Evolutionary conservation across 2,888 invertebrate species (phyloP).

Genomic region (Monopis laevigella): DNA sequence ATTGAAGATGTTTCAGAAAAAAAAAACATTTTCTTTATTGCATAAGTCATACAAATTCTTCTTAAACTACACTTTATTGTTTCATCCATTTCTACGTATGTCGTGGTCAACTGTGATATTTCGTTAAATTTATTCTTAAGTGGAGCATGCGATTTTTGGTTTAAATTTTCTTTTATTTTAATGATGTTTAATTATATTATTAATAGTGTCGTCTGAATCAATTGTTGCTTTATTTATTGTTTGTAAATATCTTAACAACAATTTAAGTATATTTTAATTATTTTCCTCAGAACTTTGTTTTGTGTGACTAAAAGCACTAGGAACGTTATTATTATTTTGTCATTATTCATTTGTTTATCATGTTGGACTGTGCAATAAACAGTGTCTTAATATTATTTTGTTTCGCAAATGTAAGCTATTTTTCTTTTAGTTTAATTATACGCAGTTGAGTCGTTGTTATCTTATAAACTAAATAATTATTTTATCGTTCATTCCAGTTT

Average conservation of each 20-base stretch:
- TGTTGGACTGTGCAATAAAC: slow-evolving; percentile 52
- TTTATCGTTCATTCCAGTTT: slow-evolving; percentile 67
- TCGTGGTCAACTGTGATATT: slow-evolving; percentile 68
- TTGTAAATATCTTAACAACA: slow-evolving; percentile 63
- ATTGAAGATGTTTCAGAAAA: no score
- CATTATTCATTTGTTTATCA: slow-evolving; percentile 23
- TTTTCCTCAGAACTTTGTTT: background rate
- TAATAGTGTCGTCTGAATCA: slow-evolving; percentile 34
- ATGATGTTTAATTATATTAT: slow-evolving; percentile 32
- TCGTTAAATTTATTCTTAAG: slow-evolving; percentile 63
- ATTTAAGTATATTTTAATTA: no score
- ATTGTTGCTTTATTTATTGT: slow-evolving; percentile 63
- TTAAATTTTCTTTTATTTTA: slow-evolving; percentile 28
- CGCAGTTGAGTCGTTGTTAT: slow-evolving; percentile 43
- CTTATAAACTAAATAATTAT: slow-evolving; percentile 58
- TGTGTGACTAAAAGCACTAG: background rate
- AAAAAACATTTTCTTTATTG: no score
- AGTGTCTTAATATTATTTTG: slow-evolving; percentile 47
- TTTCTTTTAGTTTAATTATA: slow-evolving; percentile 12
- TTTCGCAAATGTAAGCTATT: slow-evolving; percentile 30
- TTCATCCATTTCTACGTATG: slow-evolving; percentile 31
- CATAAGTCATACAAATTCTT: no score
- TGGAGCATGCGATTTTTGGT: slow-evolving; percentile 37
- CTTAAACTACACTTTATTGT: slow-evolving; percentile 7
- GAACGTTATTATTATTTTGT: background rate